A percentile compares a stretch with the other conserved stretches of the same genome.
Evolutionary conservation across 1,140 invertebrate species (phyloP).

Genomic region (Drosophila micromelanica): DNA sequence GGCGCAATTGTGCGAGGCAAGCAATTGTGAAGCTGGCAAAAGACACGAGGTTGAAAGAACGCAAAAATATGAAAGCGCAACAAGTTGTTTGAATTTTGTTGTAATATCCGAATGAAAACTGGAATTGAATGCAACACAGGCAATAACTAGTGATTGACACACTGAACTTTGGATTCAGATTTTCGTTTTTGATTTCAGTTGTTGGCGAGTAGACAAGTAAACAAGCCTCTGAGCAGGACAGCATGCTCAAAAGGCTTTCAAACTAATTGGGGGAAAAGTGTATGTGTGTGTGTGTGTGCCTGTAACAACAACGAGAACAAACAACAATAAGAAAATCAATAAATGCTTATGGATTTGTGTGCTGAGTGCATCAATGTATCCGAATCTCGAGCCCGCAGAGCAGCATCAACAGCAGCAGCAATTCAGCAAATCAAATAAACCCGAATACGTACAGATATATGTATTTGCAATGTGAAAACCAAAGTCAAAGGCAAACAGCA

Average conservation of each 20-base stretch:
- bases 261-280: slow-evolving; percentile 68
- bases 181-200: slow-evolving; percentile 1
- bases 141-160: slow-evolving; percentile 48
- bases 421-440: slow-evolving; percentile 70
- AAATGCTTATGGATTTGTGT: slow-evolving; percentile 51
- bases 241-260: slow-evolving; percentile 30
- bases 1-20: slow-evolving; percentile 54
- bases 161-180: slow-evolving; percentile 35
- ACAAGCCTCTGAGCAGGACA: slow-evolving; percentile 23
- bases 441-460: slow-evolving; percentile 58
- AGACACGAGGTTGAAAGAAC: not conserved
- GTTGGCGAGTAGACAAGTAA: slow-evolving; percentile 36
- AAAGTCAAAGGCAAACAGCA: slow-evolving; percentile 60
- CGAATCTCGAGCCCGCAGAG: slow-evolving; percentile 57
- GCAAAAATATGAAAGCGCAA: slow-evolving; percentile 16
- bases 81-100: slow-evolving; percentile 33
- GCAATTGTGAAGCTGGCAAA: slow-evolving; percentile 46
- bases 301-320: slow-evolving; percentile 33
- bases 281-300: slow-evolving; percentile 4
- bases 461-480: slow-evolving; percentile 51
- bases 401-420: slow-evolving; percentile 20
- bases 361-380: slow-evolving; percentile 69
- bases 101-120: slow-evolving; percentile 9
- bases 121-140: slow-evolving; percentile 9
- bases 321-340: slow-evolving; percentile 70